Base-by-base conservation (phyloP, 2,797 vertebrate species). In the Alcedo atthis region DNA sequence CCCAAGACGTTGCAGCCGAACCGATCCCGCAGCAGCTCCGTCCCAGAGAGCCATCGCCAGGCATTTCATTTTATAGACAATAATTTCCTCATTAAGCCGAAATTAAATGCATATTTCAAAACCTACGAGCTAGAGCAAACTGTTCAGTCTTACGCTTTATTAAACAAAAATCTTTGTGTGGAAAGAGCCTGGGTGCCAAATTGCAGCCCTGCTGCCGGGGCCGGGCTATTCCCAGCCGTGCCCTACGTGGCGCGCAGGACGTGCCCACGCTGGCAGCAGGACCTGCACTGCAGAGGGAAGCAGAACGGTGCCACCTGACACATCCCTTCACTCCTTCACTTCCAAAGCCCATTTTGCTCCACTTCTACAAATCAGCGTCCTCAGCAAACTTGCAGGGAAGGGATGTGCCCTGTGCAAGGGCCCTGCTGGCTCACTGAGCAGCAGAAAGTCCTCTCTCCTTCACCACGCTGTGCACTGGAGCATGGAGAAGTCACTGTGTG, bases 91-190 rank as follows among this genome's bases (percentile, higher is more conserved):
- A 96, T 96, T 92, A 95, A 95, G 93, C 37, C 48, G 9, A 96
- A 97, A 97, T 97, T 94, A 97, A 97, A 96, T 90, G 92, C 86
- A 67, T 91, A 93, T 96, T 97, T 96, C 71, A 51, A 93, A 90
- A 87, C 61, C 93, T 75, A 67, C 3, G n/a, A 85, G 92, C 4
- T n/a, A 91, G 90, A 95, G 91, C 84, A 93, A 85, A 92, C 91
- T 59, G 73, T 40, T 96, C 88, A 6, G 67, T 68, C 93, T 90
- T 79, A 68, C 10, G 93, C 79, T 94, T 87, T 86, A 91, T 92
- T 90, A 87, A 95, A 91, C 87, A 85, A 70, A 90, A 76, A 26
- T 59, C 95, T 95, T 73, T 43, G 63, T 74, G 67, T 58, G 83
- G 77, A 79, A 84, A 45, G 70, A 81, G 83, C 62, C 69, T 58